A percentile compares a stretch with the other conserved stretches of the same genome.
phyloP scores from a whole-genome alignment of 2,888 invertebrate species.

The Bombyx huttoni region DNA sequence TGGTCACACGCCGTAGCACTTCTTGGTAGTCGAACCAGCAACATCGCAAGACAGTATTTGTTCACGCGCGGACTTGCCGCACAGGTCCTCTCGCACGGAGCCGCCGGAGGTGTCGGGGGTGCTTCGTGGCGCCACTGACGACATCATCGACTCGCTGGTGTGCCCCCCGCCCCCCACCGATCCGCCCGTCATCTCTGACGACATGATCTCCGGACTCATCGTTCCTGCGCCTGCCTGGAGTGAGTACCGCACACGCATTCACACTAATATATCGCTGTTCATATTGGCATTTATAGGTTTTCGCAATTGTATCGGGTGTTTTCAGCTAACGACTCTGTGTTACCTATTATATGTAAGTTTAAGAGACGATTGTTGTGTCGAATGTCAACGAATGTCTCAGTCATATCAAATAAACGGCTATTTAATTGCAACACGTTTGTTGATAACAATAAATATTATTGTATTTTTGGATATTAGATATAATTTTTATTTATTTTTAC shows the following conservation, averaged over 20 bases:
- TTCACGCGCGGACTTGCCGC: constrained; percentile 5
- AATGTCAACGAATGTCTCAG: too few relatives aligned
- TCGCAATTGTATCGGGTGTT: too few relatives aligned
- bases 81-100: constrained; percentile 84
- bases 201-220: constrained; percentile 96
- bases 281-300: background rate
- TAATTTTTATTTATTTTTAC: too few relatives aligned
- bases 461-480: too few relatives aligned
- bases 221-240: constrained; percentile 97
- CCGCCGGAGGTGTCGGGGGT: constrained; percentile 83
- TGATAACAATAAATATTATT: too few relatives aligned
- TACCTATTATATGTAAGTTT: too few relatives aligned
- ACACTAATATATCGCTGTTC: background rate
- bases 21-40: too few relatives aligned
- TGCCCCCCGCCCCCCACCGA: constrained; percentile 97
- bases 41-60: background rate
- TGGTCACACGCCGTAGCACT: too few relatives aligned
- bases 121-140: constrained; percentile 90
- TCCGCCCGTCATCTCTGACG: constrained; percentile 93
- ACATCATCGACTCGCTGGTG: constrained; percentile 94
- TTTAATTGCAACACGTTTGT: too few relatives aligned
- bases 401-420: too few relatives aligned
- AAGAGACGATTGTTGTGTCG: too few relatives aligned
- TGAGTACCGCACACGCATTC: constrained; percentile 61
- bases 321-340: too few relatives aligned